phyloP scores from a whole-genome alignment of 2,113 vertebrate species.

The Xiphophorus couchianus region DNA sequence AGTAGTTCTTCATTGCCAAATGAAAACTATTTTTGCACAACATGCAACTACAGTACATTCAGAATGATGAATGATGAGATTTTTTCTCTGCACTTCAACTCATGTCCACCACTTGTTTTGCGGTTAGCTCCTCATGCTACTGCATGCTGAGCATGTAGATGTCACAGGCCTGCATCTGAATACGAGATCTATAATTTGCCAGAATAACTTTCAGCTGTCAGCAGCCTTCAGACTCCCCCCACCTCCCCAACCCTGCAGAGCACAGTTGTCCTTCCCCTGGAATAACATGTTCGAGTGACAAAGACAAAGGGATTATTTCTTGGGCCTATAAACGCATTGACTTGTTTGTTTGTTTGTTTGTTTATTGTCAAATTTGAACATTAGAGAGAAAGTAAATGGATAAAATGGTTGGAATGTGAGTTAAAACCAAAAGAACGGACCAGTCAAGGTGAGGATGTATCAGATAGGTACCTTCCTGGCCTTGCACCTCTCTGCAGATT shows the following conservation, averaged over 20 bases:
- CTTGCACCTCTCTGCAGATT: conserved; percentile 91
- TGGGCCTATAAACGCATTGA: conserved; percentile 80
- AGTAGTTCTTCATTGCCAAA: too few relatives aligned
- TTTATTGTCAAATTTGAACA: conserved; percentile 73
- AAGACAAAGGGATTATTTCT: conserved; percentile 90
- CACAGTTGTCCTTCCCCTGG: conserved; percentile 86
- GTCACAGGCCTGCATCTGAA: conserved; percentile 79
- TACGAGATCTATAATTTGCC: conserved; percentile 78
- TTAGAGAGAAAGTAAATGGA: neutral
- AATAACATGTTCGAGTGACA: conserved; percentile 88
- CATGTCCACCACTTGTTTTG: conserved; percentile 53
- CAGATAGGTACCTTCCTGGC: conserved; percentile 81
- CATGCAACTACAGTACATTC: conserved; percentile 20
- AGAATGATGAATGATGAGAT: conserved; percentile 63
- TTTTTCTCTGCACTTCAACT: conserved; percentile 47
- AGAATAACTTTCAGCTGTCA: conserved; percentile 91
- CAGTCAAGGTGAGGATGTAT: conserved; percentile 3
- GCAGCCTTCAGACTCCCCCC: conserved; percentile 77
- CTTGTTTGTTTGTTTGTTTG: conserved; percentile 77
- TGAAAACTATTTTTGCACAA: too few relatives aligned
- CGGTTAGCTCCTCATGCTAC: conserved; percentile 49
- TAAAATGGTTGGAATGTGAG: neutral
- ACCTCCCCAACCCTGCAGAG: conserved; percentile 53
- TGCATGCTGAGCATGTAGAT: conserved; percentile 64
- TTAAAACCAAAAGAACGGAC: neutral